Evolutionary conservation across 37 sponge, comb jelly and placozoan genomes (phyloP).

Genomic region (Theonella swinhoei): DNA sequence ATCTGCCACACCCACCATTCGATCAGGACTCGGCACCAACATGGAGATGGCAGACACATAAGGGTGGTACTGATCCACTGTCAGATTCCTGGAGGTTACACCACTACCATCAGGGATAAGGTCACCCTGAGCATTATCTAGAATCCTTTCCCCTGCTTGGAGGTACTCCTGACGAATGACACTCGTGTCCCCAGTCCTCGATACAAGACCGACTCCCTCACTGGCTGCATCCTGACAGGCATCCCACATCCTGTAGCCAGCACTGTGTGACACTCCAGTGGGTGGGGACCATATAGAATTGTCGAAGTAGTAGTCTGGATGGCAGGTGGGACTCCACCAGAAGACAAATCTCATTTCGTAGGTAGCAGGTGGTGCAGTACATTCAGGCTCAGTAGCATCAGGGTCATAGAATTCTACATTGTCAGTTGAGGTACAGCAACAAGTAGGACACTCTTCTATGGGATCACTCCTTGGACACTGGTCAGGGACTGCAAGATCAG

Average conservation of each 20-base stretch:
- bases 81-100: background rate
- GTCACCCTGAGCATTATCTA: conserved; percentile 4
- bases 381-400: background rate
- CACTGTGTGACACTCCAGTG: conserved; percentile 54
- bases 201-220: conserved; percentile 37
- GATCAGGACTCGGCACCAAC: conserved; percentile 33
- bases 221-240: conserved; percentile 35
- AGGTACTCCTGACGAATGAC: conserved; percentile 27
- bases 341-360: conserved; percentile 34
- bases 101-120: conserved; percentile 16
- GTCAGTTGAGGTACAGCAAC: conserved; percentile 21
- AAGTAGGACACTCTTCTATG: conserved; percentile 3
- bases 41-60: conserved; percentile 28
- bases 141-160: background rate
- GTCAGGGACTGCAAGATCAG: background rate
- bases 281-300: conserved; percentile 49
- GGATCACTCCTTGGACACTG: background rate
- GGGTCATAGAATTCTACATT: conserved; percentile 42
- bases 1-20: conserved; percentile 53
- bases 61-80: conserved; percentile 10
- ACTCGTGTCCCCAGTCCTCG: conserved; percentile 13
- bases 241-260: conserved; percentile 49
- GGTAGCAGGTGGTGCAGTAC: background rate
- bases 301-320: conserved; percentile 29
- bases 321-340: conserved; percentile 25